Conservation (phyloP, 2,888 invertebrate species). For the Heteromyza rotundicornis region DNA sequence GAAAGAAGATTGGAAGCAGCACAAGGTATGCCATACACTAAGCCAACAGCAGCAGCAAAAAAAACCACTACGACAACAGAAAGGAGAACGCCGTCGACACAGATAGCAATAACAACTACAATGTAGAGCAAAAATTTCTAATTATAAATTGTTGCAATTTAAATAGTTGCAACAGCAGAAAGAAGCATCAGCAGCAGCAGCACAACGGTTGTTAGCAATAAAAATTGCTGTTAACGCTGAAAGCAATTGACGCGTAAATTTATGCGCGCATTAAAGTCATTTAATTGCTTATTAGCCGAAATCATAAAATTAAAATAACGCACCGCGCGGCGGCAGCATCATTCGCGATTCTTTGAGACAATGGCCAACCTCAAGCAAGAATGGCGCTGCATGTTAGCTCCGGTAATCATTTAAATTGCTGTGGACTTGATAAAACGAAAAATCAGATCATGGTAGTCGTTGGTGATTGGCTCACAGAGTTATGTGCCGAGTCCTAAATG, state of each 20-base stretch:
- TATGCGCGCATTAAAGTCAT: not conserved
- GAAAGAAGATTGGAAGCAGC: not conserved
- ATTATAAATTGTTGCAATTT: slow-evolving; percentile 55
- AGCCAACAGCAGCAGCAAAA: not conserved
- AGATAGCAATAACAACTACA: slow-evolving; percentile 21
- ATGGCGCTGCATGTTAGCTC: not conserved
- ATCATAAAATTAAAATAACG: not conserved
- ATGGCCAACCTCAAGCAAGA: not conserved
- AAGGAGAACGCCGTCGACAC: slow-evolving; percentile 4
- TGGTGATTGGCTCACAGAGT: no score
- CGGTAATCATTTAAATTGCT: no score
- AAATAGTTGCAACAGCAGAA: slow-evolving; percentile 40
- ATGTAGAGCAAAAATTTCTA: slow-evolving; percentile 37
- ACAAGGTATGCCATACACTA: no score
- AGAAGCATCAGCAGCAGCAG: slow-evolving; percentile 24
- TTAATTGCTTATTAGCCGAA: slow-evolving; percentile 1
- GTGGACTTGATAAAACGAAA: no score
- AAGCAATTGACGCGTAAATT: slow-evolving; percentile 28
- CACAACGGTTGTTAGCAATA: slow-evolving; percentile 11
- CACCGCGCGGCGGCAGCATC: not conserved
- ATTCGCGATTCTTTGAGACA: not conserved
- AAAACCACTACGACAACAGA: slow-evolving; percentile 3
- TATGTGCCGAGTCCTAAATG: no score
- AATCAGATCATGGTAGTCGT: no score
- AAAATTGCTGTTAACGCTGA: slow-evolving; percentile 23